phyloP scores from a whole-genome alignment of 92 coral and sea anemone species.

The Meandrina meandrites region DNA sequence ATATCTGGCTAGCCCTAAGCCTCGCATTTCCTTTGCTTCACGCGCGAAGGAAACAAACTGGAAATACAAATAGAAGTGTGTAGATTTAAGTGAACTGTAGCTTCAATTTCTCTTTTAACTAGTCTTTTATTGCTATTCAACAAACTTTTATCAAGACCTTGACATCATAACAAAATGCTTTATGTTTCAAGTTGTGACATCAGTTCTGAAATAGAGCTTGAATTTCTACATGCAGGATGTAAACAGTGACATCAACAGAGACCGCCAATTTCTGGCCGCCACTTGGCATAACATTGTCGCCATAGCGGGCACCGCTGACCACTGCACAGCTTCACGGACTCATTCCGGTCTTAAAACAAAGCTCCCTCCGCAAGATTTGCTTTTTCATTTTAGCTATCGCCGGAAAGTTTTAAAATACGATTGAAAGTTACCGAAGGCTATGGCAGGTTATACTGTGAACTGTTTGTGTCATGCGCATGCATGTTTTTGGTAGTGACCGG shows the following conservation, averaged over 20 bases:
- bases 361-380: background rate
- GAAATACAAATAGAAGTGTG: too few relatives aligned
- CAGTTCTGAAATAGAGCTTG: background rate
- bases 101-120: too few relatives aligned
- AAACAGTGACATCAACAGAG: background rate
- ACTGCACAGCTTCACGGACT: background rate
- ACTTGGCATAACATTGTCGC: background rate
- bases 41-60: too few relatives aligned
- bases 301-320: background rate
- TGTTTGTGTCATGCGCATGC: too few relatives aligned
- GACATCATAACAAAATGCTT: too few relatives aligned
- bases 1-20: too few relatives aligned
- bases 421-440: background rate
- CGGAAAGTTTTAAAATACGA: background rate
- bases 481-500: background rate
- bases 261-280: background rate
- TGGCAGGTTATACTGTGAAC: background rate
- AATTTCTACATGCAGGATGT: background rate
- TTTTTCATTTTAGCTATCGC: background rate
- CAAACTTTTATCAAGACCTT: too few relatives aligned
- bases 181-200: background rate
- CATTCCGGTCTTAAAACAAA: background rate
- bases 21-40: too few relatives aligned
- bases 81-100: too few relatives aligned
- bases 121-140: too few relatives aligned